A percentile compares a stretch with the other conserved stretches of the same genome.
phyloP scores from a whole-genome alignment of 2,113 vertebrate species.

The Machaerirhynchus nigripectus region DNA sequence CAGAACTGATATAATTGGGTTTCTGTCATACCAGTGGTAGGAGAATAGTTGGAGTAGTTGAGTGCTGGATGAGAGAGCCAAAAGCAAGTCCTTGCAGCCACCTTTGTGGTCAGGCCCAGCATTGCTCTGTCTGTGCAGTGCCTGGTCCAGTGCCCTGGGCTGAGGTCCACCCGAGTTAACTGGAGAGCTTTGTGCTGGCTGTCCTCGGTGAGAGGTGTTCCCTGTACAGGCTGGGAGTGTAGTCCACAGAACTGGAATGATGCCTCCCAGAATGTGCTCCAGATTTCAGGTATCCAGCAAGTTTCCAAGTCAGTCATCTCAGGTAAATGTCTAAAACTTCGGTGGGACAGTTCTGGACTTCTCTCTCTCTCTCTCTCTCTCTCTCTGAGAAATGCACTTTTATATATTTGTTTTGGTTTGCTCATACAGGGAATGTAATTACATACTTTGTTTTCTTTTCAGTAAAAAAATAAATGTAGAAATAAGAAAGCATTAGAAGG shows the following conservation, averaged over 20 bases:
- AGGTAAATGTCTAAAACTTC: neutral
- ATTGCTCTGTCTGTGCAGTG: neutral
- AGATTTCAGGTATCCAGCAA: neutral
- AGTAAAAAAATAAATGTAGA: neutral
- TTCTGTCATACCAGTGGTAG: neutral
- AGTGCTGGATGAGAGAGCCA: neutral
- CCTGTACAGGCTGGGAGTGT: neutral
- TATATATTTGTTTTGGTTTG: neutral
- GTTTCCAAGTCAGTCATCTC: neutral
- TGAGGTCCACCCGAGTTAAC: neutral
- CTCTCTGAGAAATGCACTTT: neutral
- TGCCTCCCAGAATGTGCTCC: neutral
- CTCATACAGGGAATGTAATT: neutral
- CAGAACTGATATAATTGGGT: neutral
- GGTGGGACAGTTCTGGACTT: neutral
- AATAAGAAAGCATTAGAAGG: neutral
- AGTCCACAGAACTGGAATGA: neutral
- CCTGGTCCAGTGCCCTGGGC: neutral
- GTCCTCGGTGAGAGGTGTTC: neutral
- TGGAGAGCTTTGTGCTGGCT: neutral
- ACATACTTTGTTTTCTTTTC: neutral
- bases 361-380: neutral
- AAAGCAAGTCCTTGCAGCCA: neutral
- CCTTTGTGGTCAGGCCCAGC: neutral
- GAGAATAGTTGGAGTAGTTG: neutral